phyloP scores from a whole-genome alignment of 2,888 invertebrate genomes.

The Metalampra italica region DNA sequence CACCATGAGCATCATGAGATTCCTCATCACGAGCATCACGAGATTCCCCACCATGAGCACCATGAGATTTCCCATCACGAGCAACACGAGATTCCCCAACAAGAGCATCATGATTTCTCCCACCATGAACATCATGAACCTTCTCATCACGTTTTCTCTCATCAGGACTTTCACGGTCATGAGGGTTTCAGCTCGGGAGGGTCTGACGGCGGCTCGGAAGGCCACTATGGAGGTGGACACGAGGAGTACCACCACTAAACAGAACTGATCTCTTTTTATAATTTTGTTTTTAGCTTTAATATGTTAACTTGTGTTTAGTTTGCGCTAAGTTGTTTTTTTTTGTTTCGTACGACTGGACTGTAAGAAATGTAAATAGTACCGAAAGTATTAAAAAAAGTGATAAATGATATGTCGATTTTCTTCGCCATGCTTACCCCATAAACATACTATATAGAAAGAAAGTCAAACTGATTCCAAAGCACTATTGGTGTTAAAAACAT shows the following conservation, averaged over 20 bases:
- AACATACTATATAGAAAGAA: neutral
- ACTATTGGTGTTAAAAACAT: neutral
- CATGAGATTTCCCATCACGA: conserved; percentile 42
- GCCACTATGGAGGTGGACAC: conserved; percentile 32
- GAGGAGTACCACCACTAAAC: conserved; percentile 63
- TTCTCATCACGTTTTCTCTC: neutral
- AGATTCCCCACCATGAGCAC: conserved; percentile 30
- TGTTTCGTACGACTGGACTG: conserved; percentile 50
- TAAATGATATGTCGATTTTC: conserved; percentile 23
- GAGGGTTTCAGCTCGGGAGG: conserved; percentile 20
- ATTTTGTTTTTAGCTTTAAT: conserved; percentile 62
- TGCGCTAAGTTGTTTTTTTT: conserved; percentile 43
- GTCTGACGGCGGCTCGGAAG: conserved; percentile 23
- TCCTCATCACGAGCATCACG: conserved; percentile 34
- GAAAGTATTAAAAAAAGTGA: conserved; percentile 71
- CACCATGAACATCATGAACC: conserved; percentile 2
- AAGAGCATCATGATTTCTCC: conserved; percentile 7
- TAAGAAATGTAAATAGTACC: conserved; percentile 62
- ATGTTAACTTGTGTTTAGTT: conserved; percentile 71
- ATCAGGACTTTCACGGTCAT: conserved; percentile 1
- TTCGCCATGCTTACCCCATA: neutral
- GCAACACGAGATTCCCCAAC: conserved; percentile 22
- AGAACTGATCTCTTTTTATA: conserved; percentile 68
- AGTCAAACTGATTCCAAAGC: neutral
- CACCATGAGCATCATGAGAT: conserved; percentile 38